These are phyloP conservation scores for Drosophila grimshawi DNA, from an alignment of 1,140 invertebrate species.

Conservation along the genomic window DNA sequence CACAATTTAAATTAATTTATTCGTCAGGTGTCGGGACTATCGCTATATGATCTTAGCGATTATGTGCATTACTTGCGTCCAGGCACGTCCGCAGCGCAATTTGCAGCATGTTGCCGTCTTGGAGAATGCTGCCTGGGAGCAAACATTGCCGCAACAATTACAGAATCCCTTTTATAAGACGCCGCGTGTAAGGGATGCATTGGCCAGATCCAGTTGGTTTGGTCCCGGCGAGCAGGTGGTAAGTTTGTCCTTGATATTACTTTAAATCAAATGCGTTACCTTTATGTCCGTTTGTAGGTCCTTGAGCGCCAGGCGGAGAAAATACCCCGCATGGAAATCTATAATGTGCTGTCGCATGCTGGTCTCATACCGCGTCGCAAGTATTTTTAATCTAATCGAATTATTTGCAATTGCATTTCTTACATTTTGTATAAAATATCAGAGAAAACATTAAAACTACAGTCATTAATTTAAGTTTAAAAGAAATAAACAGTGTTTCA, in stretches of 20 bases:
- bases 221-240: conserved; percentile 86
- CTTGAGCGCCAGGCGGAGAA: conserved; percentile 86
- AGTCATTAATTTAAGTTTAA: conserved; percentile 68
- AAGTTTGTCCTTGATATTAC: conserved; percentile 36
- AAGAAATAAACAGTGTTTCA: conserved; percentile 11
- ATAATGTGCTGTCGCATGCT: conserved; percentile 87
- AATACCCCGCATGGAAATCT: conserved; percentile 86
- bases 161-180: conserved; percentile 85
- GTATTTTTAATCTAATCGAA: conserved; percentile 46
- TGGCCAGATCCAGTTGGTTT: conserved; percentile 86
- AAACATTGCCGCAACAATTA: conserved; percentile 79
- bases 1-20: background rate
- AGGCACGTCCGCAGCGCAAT: conserved; percentile 60
- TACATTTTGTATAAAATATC: conserved; percentile 39
- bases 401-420: conserved; percentile 24
- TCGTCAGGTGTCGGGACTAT: conserved; percentile 50
- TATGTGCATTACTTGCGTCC: conserved; percentile 12
- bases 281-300: conserved; percentile 80
- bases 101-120: conserved; percentile 83
- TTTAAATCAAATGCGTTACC: background rate
- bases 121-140: conserved; percentile 82
- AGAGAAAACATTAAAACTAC: conserved; percentile 52
- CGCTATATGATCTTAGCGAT: conserved; percentile 19
- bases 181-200: conserved; percentile 81
- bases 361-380: conserved; percentile 85